Evolutionary conservation across 2,888 invertebrate species (phyloP), one percentile per base, ranked within the genome.

Genomic region (Andrena bucephala): DNA sequence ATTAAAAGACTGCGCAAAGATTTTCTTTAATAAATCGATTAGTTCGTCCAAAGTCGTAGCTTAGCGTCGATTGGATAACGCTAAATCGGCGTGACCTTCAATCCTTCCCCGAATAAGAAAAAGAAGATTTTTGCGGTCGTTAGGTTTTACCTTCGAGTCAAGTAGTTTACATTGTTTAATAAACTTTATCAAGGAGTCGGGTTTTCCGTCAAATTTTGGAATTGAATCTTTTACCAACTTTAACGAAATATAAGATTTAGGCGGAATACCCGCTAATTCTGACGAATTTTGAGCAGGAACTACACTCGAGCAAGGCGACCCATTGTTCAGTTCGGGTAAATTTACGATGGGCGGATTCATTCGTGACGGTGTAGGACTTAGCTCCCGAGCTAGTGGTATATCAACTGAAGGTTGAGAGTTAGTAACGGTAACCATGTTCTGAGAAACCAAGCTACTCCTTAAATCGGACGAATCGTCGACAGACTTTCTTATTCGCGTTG

Each of bases 221-320:
- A 59, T 59, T 2, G 59, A 27, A 16, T 29, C 16, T 6, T 59
- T 27, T 4, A 59, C 27, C 5, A 59, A 13, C 4, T 59, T 59
- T 29, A 59, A 16, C 0, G 59, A 27, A 0, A 59, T 13, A 5
- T 59, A 20, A 1, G 27, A 59, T 6, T 59, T 59, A 10, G 24
- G 8, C 0, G 0, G 1, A 24, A 0, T 2, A 20, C 24, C 24
- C 8, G 2, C 8, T 8, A 24, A 20, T 2, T 54, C 54, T 0
- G 54, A 24, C 1, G 4, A 8, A 0, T 24, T 4, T 54, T 8
- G 54, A 0, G 24, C 54, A 24, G n/a, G 20, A 24, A 10, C 24
- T 8, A 7, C 20, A 8, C 2, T 54, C 8, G 24, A 54, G 2
- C 20, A 54, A 24, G 54, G 24, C 7, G 20, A 54, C 2, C 1